A percentile compares a stretch with the other conserved stretches of the same genome.
Conservation (phyloP, 2,797 vertebrate genomes). For the Sebastes vulpes region DNA sequence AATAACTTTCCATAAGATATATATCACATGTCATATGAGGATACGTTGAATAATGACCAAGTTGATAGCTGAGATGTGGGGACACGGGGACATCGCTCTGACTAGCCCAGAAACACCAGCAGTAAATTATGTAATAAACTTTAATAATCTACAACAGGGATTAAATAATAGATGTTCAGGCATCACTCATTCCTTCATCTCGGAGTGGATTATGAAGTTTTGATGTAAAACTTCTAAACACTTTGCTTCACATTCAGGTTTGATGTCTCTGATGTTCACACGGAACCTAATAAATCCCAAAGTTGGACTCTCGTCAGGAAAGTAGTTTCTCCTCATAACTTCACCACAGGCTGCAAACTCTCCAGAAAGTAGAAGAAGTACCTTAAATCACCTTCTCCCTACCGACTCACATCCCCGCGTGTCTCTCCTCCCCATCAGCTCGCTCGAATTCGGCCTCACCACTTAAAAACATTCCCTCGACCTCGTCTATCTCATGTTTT, state of each 20-base stretch:
- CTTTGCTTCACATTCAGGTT: neutral
- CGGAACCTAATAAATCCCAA: neutral
- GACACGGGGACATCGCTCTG: neutral
- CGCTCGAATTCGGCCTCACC: slow-evolving; percentile 16
- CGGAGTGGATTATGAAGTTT: neutral
- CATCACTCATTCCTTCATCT: neutral
- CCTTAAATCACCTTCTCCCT: slow-evolving; percentile 14
- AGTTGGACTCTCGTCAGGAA: neutral
- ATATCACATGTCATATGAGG: too few relatives aligned
- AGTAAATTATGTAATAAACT: neutral
- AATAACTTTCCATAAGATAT: too few relatives aligned
- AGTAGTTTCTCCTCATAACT: neutral
- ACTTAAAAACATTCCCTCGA: slow-evolving; percentile 23
- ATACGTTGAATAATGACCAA: neutral
- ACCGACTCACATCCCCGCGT: neutral
- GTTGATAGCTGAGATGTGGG: neutral
- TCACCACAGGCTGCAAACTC: slow-evolving; percentile 20
- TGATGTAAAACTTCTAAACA: neutral
- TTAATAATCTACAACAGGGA: neutral
- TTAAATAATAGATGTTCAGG: neutral
- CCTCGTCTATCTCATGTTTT: slow-evolving; percentile 37
- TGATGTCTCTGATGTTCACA: neutral
- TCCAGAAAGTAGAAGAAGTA: neutral
- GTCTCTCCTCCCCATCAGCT: slow-evolving; percentile 8
- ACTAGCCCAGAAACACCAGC: neutral